Evolutionary conservation across 1,140 invertebrate genomes (phyloP).

Genomic region (Drosophila biarmipes): DNA sequence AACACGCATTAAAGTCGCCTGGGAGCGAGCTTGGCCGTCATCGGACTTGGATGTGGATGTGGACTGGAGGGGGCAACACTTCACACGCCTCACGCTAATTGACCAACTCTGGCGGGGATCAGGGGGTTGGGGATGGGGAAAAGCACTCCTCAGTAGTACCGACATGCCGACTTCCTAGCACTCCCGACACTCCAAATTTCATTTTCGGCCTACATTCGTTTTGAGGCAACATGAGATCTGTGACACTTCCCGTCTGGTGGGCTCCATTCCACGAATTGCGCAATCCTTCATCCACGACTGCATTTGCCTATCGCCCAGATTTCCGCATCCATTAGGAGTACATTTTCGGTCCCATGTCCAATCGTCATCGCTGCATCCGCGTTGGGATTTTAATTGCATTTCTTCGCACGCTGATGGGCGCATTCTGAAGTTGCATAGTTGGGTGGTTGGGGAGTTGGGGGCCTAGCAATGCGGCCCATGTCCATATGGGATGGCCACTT

Average conservation of each 20-base stretch:
- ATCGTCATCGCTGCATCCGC: conserved; percentile 27
- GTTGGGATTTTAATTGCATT: conserved; percentile 49
- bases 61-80: conserved; percentile 14
- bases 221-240: conserved; percentile 30
- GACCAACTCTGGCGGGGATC: conserved; percentile 12
- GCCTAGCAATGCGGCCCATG: conserved; percentile 23
- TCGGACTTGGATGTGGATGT: conserved; percentile 6
- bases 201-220: conserved; percentile 54
- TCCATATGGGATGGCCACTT: conserved; percentile 33
- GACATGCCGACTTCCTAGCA: conserved; percentile 26
- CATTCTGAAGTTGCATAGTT: conserved; percentile 15
- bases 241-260: conserved; percentile 62
- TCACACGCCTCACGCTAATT: conserved; percentile 71
- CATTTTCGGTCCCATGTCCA: conserved; percentile 3
- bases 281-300: conserved; percentile 6
- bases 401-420: conserved; percentile 37
- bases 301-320: conserved; percentile 45
- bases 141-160: not conserved
- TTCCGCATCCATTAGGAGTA: conserved; percentile 47
- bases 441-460: too few relatives aligned
- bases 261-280: conserved; percentile 31
- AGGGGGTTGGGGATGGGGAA: not conserved
- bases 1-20: conserved; percentile 60
- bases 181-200: conserved; percentile 23
- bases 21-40: conserved; percentile 49